Evolutionary conservation across 1,140 invertebrate genomes (phyloP).

Genomic region (Zaprionus lachaisei): DNA sequence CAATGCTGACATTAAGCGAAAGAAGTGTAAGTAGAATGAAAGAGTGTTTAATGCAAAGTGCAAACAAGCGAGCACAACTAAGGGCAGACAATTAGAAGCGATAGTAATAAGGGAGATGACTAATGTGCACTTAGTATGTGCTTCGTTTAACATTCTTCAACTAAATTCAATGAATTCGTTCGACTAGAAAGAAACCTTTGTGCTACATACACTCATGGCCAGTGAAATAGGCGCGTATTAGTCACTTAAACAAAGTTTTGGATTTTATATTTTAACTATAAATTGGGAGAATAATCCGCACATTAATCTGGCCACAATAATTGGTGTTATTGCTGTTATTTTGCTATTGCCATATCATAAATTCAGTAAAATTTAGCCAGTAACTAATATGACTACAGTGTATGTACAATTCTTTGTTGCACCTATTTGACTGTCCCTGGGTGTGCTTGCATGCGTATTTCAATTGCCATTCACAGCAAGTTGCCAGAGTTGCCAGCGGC

Average conservation of each 20-base stretch:
- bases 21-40: neutral
- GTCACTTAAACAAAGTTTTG: too few species aligned
- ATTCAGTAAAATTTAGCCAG: too few species aligned
- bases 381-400: too few species aligned
- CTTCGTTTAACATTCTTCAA: neutral
- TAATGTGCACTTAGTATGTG: neutral
- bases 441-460: conserved; percentile 31
- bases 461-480: conserved; percentile 47
- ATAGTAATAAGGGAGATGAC: neutral
- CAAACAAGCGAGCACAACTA: neutral
- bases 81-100: neutral
- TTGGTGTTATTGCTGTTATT: too few species aligned
- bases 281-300: too few species aligned
- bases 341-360: too few species aligned
- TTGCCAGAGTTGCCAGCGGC: conserved; percentile 17
- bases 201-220: too few species aligned
- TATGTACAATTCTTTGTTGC: neutral
- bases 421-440: neutral
- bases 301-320: too few species aligned
- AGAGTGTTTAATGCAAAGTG: neutral
- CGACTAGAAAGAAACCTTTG: too few species aligned
- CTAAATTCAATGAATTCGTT: neutral
- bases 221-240: too few species aligned
- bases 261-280: too few species aligned
- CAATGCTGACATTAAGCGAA: neutral